Conservation (phyloP, 2,888 invertebrate species). For the Adelphocoris suturalis region DNA sequence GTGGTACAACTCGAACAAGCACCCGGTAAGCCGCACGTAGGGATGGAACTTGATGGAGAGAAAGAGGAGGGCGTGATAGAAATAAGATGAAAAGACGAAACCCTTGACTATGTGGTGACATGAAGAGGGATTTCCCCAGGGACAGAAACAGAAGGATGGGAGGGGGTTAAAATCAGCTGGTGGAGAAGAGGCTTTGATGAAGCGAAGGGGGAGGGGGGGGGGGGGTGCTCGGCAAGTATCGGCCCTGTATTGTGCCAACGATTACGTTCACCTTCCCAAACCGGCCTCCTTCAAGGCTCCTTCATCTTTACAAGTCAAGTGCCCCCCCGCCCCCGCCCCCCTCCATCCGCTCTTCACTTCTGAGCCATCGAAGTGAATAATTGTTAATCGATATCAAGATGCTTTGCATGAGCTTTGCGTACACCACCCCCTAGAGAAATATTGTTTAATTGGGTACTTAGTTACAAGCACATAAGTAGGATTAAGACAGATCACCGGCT, state of each 20-base stretch:
- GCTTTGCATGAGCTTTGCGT: neutral
- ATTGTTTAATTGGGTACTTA: neutral
- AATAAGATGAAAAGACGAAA: neutral
- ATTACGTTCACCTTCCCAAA: neutral
- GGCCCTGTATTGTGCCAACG: neutral
- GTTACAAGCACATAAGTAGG: neutral
- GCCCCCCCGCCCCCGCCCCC: neutral
- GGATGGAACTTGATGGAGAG: no score
- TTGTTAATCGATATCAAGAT: neutral
- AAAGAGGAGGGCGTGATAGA: neutral
- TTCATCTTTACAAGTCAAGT: neutral
- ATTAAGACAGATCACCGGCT: no score
- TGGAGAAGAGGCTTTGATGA: no score
- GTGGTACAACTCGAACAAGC: no score
- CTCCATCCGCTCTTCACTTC: no score
- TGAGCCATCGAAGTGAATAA: neutral
- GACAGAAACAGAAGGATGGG: neutral
- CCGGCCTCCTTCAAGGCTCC: neutral
- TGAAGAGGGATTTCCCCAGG: neutral
- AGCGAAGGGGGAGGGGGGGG: no score
- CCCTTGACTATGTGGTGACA: neutral
- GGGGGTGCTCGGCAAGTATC: neutral
- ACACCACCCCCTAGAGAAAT: neutral
- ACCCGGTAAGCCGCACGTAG: no score
- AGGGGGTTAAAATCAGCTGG: neutral